A percentile compares a stretch with the other conserved stretches of the same genome.
These are phyloP conservation scores for Girardia tigrina DNA, from an alignment of 2,888 invertebrate species.

Conservation along the genomic window DNA sequence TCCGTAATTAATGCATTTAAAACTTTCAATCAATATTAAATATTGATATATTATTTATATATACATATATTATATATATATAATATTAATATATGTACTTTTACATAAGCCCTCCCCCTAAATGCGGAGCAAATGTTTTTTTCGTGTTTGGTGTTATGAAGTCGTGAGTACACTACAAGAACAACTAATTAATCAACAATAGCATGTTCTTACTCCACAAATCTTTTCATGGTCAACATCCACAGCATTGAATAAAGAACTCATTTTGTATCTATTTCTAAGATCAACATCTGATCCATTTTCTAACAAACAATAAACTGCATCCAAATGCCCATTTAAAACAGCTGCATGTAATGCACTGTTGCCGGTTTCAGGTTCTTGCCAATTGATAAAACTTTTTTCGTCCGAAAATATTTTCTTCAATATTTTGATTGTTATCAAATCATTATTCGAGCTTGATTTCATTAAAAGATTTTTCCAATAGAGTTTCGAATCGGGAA, in stretches of 20 bases:
- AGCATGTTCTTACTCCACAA: not conserved
- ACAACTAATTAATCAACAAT: no score
- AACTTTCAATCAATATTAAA: no score
- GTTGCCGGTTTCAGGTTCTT: slow-evolving; percentile 44
- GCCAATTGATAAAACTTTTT: slow-evolving; percentile 43
- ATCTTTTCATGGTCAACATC: not conserved
- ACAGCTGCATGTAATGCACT: slow-evolving; percentile 46
- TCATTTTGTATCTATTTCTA: slow-evolving; percentile 40
- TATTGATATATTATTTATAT: no score
- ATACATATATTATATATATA: no score
- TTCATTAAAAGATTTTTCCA: not conserved
- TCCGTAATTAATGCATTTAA: no score
- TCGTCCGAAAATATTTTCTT: not conserved
- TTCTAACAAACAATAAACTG: slow-evolving; percentile 44
- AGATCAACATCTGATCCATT: slow-evolving; percentile 46
- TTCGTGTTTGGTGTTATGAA: no score
- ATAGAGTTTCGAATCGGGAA: not conserved
- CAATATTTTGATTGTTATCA: not conserved
- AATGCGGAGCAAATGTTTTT: no score
- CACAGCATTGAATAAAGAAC: not conserved
- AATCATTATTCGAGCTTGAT: not conserved
- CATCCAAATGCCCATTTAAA: slow-evolving; percentile 45
- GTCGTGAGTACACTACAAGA: no score
- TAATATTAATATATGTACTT: no score
- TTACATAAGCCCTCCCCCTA: no score